Evolutionary conservation across 2,113 vertebrate species (phyloP), one percentile per base, ranked within the genome.

Genomic region (Natator depressus): DNA sequence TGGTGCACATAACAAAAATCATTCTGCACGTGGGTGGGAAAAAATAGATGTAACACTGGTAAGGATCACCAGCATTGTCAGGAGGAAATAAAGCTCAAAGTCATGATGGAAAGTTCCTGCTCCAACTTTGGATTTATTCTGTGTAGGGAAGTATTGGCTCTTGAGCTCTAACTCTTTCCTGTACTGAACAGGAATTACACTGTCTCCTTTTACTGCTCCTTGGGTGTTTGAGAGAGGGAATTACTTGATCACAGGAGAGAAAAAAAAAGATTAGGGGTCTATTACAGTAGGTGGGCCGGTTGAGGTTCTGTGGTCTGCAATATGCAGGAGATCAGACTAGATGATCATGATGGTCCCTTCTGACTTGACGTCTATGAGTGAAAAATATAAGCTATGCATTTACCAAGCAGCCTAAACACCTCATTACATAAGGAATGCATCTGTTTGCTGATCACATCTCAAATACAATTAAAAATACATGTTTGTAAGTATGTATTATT

Each of bases 301-400:
- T 59, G 27, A 59, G 57, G 12, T 59, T 59, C 57, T 59, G 27
- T 29, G 5, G 57, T 29, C 12, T 59, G 57, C 57, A 59, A 12
- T 27, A 11, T 59, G 57, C 57, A 29, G 27, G 57, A 27, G 57
- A 11, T 29, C 25, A 29, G 57, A 59, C 27, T 59, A 59, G 27
- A 29, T 59, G 57, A 59, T 59, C 27, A 59, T 31, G 12, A 59
- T 14, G 27, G 27, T 59, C 12, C 57, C 57, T 59, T 59, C 27
- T 59, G 27, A 59, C 13, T 59, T 29, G 29, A 59, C 14, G 57
- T 31, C 27, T 1, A 1, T 5, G 4, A 0, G 1, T 8, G 8
- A 5, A 42, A 50, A 16, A 1, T 12, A 20, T 2, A 16, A 51
- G 46, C 53, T 29, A 1, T 47, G 1, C 0, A 3, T 72, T n/a